A percentile compares a stretch with the other conserved stretches of the same genome.
Evolutionary conservation across 2,888 invertebrate genomes (phyloP).

Genomic region (Sceliomorpha sp.): DNA sequence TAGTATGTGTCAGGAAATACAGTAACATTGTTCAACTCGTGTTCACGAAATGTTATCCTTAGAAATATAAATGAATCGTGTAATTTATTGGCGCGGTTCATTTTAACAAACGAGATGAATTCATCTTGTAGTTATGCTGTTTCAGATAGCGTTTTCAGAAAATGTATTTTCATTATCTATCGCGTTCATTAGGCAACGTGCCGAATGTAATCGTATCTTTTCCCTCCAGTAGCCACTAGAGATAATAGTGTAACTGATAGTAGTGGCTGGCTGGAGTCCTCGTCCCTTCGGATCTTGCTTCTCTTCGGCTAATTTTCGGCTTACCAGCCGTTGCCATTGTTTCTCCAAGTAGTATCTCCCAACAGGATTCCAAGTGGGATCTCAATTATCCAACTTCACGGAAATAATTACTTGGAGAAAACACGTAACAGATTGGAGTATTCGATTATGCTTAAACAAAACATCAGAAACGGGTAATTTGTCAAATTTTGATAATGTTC

Average conservation of each 20-base stretch:
- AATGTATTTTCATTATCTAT: conserved; percentile 48
- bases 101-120: conserved; percentile 8
- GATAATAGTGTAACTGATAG: conserved; percentile 80
- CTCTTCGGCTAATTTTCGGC: conserved; percentile 77
- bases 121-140: conserved; percentile 15
- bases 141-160: conserved; percentile 29
- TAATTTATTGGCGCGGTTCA: neutral
- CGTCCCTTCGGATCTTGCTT: conserved; percentile 63
- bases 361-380: conserved; percentile 48
- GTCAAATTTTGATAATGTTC: too few species aligned
- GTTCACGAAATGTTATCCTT: neutral
- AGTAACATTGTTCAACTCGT: too few species aligned
- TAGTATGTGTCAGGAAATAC: too few species aligned
- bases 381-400: conserved; percentile 50
- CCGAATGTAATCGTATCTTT: conserved; percentile 61
- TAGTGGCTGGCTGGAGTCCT: conserved; percentile 73
- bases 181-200: conserved; percentile 50
- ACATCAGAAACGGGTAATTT: conserved; percentile 14
- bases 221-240: conserved; percentile 65
- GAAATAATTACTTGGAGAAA: conserved; percentile 52
- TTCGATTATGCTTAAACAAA: conserved; percentile 43
- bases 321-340: conserved; percentile 71
- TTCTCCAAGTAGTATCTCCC: conserved; percentile 60
- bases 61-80: conserved; percentile 1
- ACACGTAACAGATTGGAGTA: conserved; percentile 27